Conservation (phyloP, 1,140 invertebrate species). For the Gyrodactylus salaris region DNA sequence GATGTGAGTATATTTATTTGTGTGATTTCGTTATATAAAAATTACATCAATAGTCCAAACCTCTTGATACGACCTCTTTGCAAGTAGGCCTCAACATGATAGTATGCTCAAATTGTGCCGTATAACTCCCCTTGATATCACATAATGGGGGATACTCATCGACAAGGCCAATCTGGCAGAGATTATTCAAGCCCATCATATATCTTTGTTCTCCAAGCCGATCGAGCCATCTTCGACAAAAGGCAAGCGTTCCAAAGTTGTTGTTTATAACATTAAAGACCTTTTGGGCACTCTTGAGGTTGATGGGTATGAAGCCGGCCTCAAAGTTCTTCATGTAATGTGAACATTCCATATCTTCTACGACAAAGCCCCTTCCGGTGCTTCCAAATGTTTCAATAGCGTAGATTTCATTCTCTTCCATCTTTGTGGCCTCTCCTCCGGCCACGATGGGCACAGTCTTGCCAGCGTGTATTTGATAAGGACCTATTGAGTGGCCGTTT, state of each 20-base stretch:
- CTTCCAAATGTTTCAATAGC: constrained; percentile 98
- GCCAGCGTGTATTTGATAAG: constrained; percentile 83
- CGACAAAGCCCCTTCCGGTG: constrained; percentile 70
- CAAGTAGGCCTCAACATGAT: constrained; percentile 80
- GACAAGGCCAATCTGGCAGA: constrained; percentile 49
- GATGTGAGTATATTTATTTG: too few species aligned
- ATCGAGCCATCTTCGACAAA: constrained; percentile 93
- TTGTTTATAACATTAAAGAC: constrained; percentile 78
- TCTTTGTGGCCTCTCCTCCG: constrained; percentile 70
- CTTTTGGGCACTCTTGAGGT: constrained; percentile 56
- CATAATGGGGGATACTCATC: constrained; percentile 89
- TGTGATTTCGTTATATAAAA: too few species aligned
- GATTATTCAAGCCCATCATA: constrained; percentile 83
- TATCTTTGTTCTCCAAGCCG: constrained; percentile 78
- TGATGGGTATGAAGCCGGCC: constrained; percentile 34
- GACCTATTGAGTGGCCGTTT: constrained; percentile 85
- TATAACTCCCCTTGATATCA: constrained; percentile 85
- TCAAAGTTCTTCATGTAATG: constrained; percentile 99
- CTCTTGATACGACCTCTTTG: constrained; percentile 81
- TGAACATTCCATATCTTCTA: constrained; percentile 93
- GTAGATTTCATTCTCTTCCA: constrained; percentile 98
- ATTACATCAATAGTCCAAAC: constrained; percentile 47
- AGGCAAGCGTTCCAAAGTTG: constrained; percentile 82
- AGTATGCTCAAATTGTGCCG: constrained; percentile 95
- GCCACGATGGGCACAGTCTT: constrained; percentile 98